These are phyloP conservation scores for Drosophila barbarae DNA, from an alignment of 2,888 invertebrate genomes.

Conservation along the genomic window DNA sequence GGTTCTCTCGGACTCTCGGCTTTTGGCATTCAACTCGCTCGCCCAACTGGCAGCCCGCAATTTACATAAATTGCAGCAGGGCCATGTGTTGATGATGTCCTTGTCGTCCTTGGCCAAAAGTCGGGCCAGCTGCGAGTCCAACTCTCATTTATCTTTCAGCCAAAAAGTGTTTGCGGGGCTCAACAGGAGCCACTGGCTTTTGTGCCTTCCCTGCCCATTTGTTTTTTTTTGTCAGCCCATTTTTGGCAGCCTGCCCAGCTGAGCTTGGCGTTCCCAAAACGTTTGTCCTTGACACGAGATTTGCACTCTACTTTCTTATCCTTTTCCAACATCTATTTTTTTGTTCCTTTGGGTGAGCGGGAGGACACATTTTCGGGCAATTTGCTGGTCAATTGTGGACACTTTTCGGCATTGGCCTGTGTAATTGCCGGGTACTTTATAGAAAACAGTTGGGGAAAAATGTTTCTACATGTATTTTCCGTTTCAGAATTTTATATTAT, in stretches of 20 bases:
- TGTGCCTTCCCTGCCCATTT: neutral
- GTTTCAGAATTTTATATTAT: too few species aligned
- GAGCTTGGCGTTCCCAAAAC: conserved; percentile 35
- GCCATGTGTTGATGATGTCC: conserved; percentile 57
- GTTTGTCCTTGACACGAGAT: conserved; percentile 64
- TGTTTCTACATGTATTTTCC: too few species aligned
- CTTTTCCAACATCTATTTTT: neutral
- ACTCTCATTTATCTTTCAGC: conserved; percentile 54
- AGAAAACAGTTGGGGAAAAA: neutral
- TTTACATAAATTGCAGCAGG: conserved; percentile 54
- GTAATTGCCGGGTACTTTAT: conserved; percentile 19
- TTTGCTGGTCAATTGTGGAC: conserved; percentile 59
- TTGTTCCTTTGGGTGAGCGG: neutral
- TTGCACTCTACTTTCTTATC: conserved; percentile 15
- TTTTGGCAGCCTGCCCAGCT: conserved; percentile 50
- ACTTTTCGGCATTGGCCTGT: conserved; percentile 29
- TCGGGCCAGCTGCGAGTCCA: conserved; percentile 25
- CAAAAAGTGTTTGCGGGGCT: conserved; percentile 30
- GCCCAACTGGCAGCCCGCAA: conserved; percentile 39
- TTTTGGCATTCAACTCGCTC: conserved; percentile 14
- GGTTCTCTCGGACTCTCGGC: conserved; percentile 4
- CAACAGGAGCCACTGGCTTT: conserved; percentile 31
- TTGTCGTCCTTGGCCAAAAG: conserved; percentile 52
- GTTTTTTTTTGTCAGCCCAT: conserved; percentile 1
- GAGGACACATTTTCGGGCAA: conserved; percentile 40